Conservation (phyloP, 2,113 vertebrate species). For the Gymnogyps californianus region DNA sequence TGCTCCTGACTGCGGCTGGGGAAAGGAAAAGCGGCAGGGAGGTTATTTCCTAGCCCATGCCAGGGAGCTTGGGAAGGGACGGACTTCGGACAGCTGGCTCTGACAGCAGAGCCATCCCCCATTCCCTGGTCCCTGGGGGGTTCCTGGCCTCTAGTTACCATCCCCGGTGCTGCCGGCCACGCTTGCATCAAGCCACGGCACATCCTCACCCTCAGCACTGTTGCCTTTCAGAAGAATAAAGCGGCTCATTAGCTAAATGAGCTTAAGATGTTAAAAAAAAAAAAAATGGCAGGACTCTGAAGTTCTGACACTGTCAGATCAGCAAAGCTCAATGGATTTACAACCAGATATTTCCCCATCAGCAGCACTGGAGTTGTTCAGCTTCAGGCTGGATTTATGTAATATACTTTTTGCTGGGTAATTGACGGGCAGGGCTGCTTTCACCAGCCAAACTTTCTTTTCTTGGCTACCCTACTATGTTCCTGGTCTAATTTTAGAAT, state of each 20-base stretch:
- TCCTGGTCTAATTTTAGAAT: conserved; percentile 38
- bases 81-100: neutral
- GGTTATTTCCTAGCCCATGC: neutral
- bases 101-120: neutral
- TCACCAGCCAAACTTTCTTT: neutral
- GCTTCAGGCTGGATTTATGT: neutral
- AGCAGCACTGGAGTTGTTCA: neutral
- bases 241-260: neutral
- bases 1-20: neutral
- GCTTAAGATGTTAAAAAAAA: neutral
- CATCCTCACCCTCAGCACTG: neutral
- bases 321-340: conserved; percentile 11
- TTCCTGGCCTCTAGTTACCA: neutral
- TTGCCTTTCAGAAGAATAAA: neutral
- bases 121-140: neutral
- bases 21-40: neutral
- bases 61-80: neutral
- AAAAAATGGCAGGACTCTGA: neutral
- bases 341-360: neutral
- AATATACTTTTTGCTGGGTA: neutral
- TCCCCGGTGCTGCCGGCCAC: neutral
- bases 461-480: neutral
- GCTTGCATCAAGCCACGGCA: neutral
- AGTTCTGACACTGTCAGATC: neutral
- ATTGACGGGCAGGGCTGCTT: neutral